Evolutionary conservation across 2,888 invertebrate species (phyloP).

Genomic region (Diarsia dahlii): DNA sequence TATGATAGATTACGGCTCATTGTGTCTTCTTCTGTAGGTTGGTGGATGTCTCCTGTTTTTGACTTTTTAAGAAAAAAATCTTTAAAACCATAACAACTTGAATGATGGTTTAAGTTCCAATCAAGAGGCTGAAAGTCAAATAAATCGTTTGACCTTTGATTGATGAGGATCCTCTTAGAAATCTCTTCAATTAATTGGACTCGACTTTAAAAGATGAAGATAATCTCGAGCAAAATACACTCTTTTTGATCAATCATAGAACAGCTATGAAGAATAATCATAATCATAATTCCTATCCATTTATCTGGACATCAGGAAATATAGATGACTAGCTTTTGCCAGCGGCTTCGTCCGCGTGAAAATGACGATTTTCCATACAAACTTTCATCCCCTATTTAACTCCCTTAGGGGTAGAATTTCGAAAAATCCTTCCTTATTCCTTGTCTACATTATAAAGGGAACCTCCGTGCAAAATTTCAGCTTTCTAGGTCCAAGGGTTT

Average conservation of each 20-base stretch:
- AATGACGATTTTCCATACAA: no score
- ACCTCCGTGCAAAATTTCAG: no score
- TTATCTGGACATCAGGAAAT: no score
- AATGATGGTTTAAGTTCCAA: conserved; percentile 1
- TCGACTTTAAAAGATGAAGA: conserved; percentile 22
- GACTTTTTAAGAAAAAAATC: neutral
- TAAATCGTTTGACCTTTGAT: conserved; percentile 37
- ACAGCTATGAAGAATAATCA: neutral
- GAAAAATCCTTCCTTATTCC: no score
- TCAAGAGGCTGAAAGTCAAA: conserved; percentile 28
- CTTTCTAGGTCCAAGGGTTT: no score
- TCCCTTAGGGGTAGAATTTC: no score
- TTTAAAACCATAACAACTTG: conserved; percentile 1
- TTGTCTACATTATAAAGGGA: no score
- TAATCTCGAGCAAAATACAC: neutral
- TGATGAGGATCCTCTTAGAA: conserved; percentile 34
- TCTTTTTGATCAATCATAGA: neutral
- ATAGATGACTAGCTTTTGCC: no score
- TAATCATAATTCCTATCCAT: no score
- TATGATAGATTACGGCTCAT: no score
- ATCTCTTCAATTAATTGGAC: conserved; percentile 41
- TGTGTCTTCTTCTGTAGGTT: neutral
- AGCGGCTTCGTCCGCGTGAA: no score
- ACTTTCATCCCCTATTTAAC: no score
- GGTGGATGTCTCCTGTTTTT: neutral